Base-by-base conservation (phyloP, 2,888 invertebrate species). In the Polyommatus iphigenia region DNA sequence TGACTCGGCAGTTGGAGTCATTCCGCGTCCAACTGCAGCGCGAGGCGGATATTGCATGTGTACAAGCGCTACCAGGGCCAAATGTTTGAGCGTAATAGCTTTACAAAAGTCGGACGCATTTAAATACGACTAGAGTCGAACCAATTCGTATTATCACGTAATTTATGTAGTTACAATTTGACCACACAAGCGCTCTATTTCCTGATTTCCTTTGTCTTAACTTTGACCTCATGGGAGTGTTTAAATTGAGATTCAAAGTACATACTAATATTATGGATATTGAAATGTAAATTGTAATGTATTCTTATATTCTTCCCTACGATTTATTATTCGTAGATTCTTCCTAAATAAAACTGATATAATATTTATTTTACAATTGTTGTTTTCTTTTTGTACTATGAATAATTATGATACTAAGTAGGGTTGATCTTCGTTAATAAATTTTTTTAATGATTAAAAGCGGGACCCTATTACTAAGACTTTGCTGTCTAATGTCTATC, bases 1-100 rank as follows among this genome's bases (percentile, higher is more conserved):
- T 67, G 29, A 67, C 67, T 67, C 32, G 67, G 67, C 67, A 67
- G 4, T 29, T 24, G 67, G 67, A 54, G 54, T 54, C 67, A 67
- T 18, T 67, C 67, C 15, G 67, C 67, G 67, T 67, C 29, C 32
- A 29, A 67, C 29, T 29, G 29, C 67, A 32, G 29, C 15, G 67
- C 67, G 4, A 24, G 67, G 29, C 67, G 67, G 67, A 29, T 32
- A 29, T 67, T 67, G 67, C 32, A 67, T 24, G 15, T 6, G 29
- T 67, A 15, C 29, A 29, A 24, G 13, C 29, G 29, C 67, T 67
- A 67, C 15, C 15, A 67, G 29, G 15, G 29, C 15, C 67, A 67
- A 62, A 67, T 67, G 67, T 67, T 67, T 29, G 67, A 67, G 24
- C 24, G 67, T 24, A 24, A 67, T 59, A 15, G 10, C 24, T 20